Percentiles rank a stretch among this genome's conserved stretches.
Evolutionary conservation across 2,113 vertebrate genomes (phyloP).

Genomic region (Diadophis punctatus): DNA sequence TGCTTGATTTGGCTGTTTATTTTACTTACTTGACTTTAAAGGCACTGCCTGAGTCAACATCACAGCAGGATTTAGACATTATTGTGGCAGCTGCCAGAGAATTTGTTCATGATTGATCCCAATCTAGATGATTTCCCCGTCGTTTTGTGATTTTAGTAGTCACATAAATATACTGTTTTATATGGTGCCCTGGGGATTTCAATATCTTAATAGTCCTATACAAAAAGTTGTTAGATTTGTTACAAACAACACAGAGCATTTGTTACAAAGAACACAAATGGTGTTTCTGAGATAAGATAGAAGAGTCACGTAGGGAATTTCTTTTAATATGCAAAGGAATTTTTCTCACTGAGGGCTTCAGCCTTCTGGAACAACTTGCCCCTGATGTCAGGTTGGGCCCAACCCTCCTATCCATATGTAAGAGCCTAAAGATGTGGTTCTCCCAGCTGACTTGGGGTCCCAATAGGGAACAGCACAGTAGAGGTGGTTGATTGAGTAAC

Average conservation of each 20-base stretch:
- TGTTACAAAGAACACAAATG: conserved; percentile 38
- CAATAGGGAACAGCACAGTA: too few species aligned
- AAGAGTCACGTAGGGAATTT: not conserved
- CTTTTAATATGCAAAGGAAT: not conserved
- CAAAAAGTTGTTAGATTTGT: conserved; percentile 1
- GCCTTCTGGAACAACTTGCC: not conserved
- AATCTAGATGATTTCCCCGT: not conserved
- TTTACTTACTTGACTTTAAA: not conserved
- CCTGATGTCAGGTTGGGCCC: not conserved
- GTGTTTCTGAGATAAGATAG: not conserved
- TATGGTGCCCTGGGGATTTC: conserved; percentile 20
- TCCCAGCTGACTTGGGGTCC: too few species aligned
- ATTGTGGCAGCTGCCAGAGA: accelerated
- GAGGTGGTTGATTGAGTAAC: too few species aligned
- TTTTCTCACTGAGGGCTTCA: not conserved
- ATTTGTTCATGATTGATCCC: not conserved
- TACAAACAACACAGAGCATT: not conserved
- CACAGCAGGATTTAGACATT: not conserved
- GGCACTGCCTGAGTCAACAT: not conserved
- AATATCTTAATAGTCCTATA: conserved; percentile 41
- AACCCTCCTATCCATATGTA: too few species aligned
- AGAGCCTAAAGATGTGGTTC: too few species aligned
- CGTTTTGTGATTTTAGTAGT: not conserved
- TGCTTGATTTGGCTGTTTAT: not conserved
- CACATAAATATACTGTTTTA: not conserved